phyloP scores from a whole-genome alignment of 2,113 vertebrate genomes.

The Equus quagga region DNA sequence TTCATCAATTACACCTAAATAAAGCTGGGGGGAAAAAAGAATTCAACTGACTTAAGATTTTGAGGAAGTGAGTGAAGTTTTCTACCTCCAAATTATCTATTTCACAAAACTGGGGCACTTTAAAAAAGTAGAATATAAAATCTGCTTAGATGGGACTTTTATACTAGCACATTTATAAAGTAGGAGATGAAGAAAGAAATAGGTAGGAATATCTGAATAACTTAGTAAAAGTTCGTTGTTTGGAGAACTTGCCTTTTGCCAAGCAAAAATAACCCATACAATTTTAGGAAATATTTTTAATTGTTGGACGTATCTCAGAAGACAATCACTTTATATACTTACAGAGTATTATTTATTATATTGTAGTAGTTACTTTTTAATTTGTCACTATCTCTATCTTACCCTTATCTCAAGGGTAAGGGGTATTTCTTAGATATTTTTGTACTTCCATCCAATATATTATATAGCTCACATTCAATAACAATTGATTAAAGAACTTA shows the following conservation, averaged over 20 bases:
- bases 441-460: background rate
- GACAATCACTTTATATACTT: conserved; percentile 5
- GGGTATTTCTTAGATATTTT: background rate
- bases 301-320: background rate
- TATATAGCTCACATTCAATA: background rate
- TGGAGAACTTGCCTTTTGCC: background rate
- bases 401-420: background rate
- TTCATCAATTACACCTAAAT: background rate
- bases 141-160: conserved; percentile 30
- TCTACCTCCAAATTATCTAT: conserved; percentile 21
- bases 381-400: background rate
- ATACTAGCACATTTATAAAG: conserved; percentile 40
- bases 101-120: background rate
- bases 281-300: conserved; percentile 18
- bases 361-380: background rate
- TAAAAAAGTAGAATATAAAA: conserved; percentile 39
- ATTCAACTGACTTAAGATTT: conserved; percentile 35
- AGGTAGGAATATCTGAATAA: background rate
- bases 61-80: background rate
- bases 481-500: background rate
- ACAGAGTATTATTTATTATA: background rate
- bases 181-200: conserved; percentile 29
- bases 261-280: conserved; percentile 1
- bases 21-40: background rate
- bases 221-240: background rate